Base-by-base conservation (phyloP, 2,888 invertebrate genomes). In the Cryptocephalus moraei region DNA sequence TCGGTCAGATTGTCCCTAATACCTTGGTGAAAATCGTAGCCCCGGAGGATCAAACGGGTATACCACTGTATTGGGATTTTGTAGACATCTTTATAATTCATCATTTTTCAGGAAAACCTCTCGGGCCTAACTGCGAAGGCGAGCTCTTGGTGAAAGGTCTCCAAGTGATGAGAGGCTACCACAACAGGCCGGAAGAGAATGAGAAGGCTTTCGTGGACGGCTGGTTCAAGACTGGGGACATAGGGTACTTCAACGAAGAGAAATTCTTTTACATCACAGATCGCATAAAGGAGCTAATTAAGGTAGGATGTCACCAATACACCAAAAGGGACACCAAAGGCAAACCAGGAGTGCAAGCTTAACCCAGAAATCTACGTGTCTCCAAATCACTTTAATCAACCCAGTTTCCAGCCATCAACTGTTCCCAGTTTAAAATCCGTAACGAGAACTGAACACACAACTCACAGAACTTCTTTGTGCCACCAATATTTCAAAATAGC, bases 111-210 rank as follows among this genome's bases (percentile, higher is more conserved):
- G 42, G 10, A 9, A 49, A 46, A 8, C 49, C 51, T 8, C 14
- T 55, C 8, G 53, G 48, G 4, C 43, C 48, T 9, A 47, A 55
- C 32, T 38, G 49, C 46, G 69, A 70, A 9, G 91, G 91, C 1
- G 91, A 92, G 65, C 64, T 91, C 3, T 75, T 81, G 44, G 70
- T 87, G 0, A 78, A 79, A 49, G 91, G 91, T 0, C 88, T 89
- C 0, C 88, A 90, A 70, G 79, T 90, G 1, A 91, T 91, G 87
- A 73, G 77, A 50, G 87, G 89, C 0, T 92, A 92, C 65, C 77
- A 78, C 52, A 79, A 86, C 52, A 85, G 87, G 60, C 79, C 81
- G 1, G 72, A 83, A 62, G 88, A 86, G 1, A 91, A 84, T 2
- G 41, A 49, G 13, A 49, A 51, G 32, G 43, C 45, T 11, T 54